Conservation (phyloP, 2,113 vertebrate genomes). For the Phalacrocorax carbo region DNA sequence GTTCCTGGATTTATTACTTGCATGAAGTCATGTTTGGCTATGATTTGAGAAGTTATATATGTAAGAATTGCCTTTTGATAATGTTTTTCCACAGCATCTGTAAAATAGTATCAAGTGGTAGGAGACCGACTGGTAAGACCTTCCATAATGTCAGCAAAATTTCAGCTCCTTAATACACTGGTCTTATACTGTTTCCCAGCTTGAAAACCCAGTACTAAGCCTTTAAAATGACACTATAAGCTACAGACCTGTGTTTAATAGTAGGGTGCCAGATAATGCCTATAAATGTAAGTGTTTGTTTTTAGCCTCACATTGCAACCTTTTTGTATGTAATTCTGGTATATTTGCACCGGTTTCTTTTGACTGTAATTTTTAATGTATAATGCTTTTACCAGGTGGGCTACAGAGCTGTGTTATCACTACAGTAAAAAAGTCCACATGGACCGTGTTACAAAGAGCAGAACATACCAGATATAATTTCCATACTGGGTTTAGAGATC, state of each 20-base stretch:
- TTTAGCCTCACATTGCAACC: slow-evolving; percentile 6
- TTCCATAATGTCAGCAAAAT: slow-evolving; percentile 46
- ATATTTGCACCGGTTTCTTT: slow-evolving; percentile 6
- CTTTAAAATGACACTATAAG: background rate
- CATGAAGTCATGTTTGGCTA: slow-evolving; percentile 28
- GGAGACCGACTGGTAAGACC: slow-evolving; percentile 2
- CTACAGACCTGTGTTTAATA: slow-evolving; percentile 6
- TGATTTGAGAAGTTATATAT: slow-evolving; percentile 11
- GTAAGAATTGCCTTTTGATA: background rate
- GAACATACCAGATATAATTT: slow-evolving; percentile 35
- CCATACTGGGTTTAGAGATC: slow-evolving; percentile 34
- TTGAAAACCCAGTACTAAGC: slow-evolving; percentile 10
- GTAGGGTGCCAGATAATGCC: background rate
- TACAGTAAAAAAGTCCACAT: background rate
- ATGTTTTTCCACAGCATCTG: slow-evolving; percentile 31
- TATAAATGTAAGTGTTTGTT: slow-evolving; percentile 26
- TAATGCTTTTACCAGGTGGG: slow-evolving; percentile 61
- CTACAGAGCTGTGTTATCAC: slow-evolving; percentile 35
- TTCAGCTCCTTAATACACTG: background rate
- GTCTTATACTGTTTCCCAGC: background rate
- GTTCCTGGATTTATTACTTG: background rate
- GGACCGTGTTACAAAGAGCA: slow-evolving; percentile 53
- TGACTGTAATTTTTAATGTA: slow-evolving; percentile 28
- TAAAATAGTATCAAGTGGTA: background rate
- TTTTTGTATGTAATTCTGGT: slow-evolving; percentile 7